Base-by-base conservation (phyloP, 1,140 invertebrate species). In the Oppia nitens region DNA sequence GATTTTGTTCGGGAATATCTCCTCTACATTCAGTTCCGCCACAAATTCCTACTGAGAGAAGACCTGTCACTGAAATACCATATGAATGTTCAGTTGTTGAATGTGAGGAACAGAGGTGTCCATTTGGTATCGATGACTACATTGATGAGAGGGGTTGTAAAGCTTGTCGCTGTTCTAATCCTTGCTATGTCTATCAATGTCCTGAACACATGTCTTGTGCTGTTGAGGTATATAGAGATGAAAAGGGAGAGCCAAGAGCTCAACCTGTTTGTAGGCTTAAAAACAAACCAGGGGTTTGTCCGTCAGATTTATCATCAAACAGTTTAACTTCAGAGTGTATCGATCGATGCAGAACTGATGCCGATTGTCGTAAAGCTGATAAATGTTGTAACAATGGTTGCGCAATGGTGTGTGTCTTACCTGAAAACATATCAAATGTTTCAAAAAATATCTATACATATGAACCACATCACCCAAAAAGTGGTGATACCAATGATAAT, bases 341-440 rank as follows among this genome's bases (percentile, higher is more conserved):
- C 11, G 70, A 74, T 17, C 81, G 86, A 67, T 92, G 88, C 68
- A 71, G 76, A 52, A 79, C 78, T n/a, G 88, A 93, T 69, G 83
- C 84, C 0, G 85, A 91, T 64, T 93, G 88, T 70, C 67, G 76
- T 3, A 78, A 77, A 25, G 78, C 80, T 6, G 75, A 77, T 63
- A 92, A 92, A 69, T 92, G 88, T 71, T 93, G 88, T 68, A 72
- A 72, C 53, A 82, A 79, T 64, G 84, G 82, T 40, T 91, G 88
- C 66, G 81, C 81, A 6, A 74, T 74, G 21, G 74, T 79, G 4
- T 91, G 87, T 67, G 68, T 84, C 0, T 74, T 71, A 61, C 83
- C 84, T 12, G 71, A 70, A 23, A 20, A 9, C 32, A 2, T 11
- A 3, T 45, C 48, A 21, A 45, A 4, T 53, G 56, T 14, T 25